Base-by-base conservation (phyloP, 2,113 vertebrate species). In the Alaudala cheleensis region DNA sequence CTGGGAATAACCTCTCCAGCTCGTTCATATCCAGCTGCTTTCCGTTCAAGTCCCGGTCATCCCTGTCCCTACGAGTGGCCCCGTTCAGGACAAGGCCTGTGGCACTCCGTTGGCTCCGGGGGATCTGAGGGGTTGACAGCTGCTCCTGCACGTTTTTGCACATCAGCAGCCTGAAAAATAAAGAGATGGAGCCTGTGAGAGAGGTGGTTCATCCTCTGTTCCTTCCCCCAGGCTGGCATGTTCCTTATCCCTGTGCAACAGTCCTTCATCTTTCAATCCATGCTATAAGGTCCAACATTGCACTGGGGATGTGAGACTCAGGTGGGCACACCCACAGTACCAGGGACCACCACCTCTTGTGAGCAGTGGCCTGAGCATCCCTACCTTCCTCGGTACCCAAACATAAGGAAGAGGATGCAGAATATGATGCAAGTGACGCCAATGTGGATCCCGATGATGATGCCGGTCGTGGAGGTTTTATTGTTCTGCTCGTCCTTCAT, bases 351-450 rank as follows among this genome's bases (percentile, higher is more conserved):
- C 4, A 2, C 14, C 50, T n/a, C 10, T 20, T 21, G 4, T 19
- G 31, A 76, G 31, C 82, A 60, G 42, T 3, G 2, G 12, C 2
- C 2, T 0, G 2, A 92, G 44, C 11, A 58, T 25, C 45, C 98
- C 47, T 97, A 99, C 99, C 99, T 99, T 96, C 99, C 98, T 53
- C 99, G 98, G 94, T 99, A 99, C 83, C 99, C 99, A 67, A 99
- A 99, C 96, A 99, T 98, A 47, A 99, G 99, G 97, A 99, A 99
- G 34, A 99, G 98, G 91, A 99, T 98, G 18, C 99, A 99, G 98
- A 99, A 99, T 91, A 99, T 98, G 96, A 99, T 99, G 97, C 99
- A 99, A 6, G 99, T 99, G 97, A 99, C 98, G 2, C 99, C 99
- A 0, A 99, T 99, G 97, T 99, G 99, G 95, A 99, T 99, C 40